A percentile compares a stretch with the other conserved stretches of the same genome.
Evolutionary conservation across 2,113 vertebrate genomes (phyloP).

Genomic region (Pelecanus crispus): DNA sequence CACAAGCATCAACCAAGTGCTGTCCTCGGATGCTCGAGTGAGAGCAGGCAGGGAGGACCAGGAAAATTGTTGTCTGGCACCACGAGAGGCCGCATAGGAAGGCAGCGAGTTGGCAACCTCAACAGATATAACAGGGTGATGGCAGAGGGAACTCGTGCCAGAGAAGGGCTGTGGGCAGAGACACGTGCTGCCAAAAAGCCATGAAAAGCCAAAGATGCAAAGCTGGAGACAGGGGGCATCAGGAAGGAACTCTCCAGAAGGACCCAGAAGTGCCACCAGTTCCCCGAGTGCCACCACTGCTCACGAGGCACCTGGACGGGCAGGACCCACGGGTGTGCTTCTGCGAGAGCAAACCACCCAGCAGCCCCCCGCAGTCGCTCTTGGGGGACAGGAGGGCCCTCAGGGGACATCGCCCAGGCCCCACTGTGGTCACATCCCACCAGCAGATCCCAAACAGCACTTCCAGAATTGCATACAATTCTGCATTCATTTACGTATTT

Average conservation of each 20-base stretch:
- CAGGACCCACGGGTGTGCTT: background rate
- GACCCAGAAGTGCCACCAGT: background rate
- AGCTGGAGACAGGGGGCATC: background rate
- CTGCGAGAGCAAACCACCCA: background rate
- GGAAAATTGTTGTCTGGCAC: background rate
- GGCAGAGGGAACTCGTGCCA: background rate
- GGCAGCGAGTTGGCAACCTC: background rate
- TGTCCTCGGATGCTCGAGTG: background rate
- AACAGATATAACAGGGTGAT: accelerated
- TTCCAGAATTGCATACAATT: background rate
- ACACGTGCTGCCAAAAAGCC: background rate
- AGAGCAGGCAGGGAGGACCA: background rate
- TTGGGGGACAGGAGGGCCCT: background rate
- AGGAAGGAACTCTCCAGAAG: background rate
- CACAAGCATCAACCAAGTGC: background rate
- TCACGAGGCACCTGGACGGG: accelerated
- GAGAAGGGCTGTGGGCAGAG: background rate
- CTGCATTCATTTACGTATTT: background rate
- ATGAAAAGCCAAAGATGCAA: background rate
- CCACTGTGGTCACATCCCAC: background rate
- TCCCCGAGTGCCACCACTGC: accelerated
- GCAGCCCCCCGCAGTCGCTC: background rate
- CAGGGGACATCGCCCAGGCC: background rate
- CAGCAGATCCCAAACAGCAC: background rate
- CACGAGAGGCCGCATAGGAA: background rate